Percentiles rank a stretch among this genome's conserved stretches.
phyloP scores from a whole-genome alignment of 2,797 vertebrate species.

The Glossophaga mutica region DNA sequence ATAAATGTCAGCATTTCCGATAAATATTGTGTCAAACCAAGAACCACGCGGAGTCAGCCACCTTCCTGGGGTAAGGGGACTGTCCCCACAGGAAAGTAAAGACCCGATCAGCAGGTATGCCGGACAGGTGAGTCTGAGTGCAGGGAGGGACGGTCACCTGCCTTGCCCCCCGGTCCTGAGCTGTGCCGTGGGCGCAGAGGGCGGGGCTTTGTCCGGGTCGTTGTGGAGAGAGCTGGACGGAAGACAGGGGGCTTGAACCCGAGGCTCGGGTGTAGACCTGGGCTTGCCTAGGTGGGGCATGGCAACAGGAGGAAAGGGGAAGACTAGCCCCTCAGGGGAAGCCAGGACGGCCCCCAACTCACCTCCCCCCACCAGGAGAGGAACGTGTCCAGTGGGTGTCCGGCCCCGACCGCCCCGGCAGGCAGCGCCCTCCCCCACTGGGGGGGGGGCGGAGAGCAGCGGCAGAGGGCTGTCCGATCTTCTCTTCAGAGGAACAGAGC shows the following conservation, averaged over 20 bases:
- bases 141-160: neutral
- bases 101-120: rapidly evolving
- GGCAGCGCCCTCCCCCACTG: neutral
- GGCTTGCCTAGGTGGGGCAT: neutral
- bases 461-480: neutral
- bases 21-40: neutral
- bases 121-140: neutral
- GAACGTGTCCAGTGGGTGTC: neutral
- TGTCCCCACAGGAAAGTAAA: neutral
- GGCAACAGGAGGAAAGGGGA: neutral
- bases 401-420: neutral
- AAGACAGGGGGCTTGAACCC: neutral
- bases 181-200: neutral
- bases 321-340: neutral
- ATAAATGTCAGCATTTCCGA: neutral
- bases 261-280: neutral
- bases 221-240: neutral
- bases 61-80: neutral
- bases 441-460: neutral
- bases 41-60: neutral
- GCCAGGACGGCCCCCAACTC: neutral
- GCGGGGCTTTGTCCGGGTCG: neutral
- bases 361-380: neutral
- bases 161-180: neutral
- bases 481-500: neutral